Percentiles rank a stretch among this genome's conserved stretches.
Conservation (phyloP, 2,113 vertebrate species). For the Nannospalax galili region DNA sequence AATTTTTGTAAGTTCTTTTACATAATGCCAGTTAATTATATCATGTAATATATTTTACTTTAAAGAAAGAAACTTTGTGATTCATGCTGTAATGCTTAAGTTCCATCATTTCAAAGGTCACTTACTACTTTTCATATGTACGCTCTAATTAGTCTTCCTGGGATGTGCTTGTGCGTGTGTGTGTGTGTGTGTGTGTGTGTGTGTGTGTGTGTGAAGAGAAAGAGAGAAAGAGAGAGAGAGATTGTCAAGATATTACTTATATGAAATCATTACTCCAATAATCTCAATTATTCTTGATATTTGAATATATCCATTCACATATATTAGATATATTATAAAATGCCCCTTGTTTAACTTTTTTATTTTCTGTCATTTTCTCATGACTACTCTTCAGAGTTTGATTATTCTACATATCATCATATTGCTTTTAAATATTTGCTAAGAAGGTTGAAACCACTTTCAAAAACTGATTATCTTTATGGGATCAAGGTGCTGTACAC, state of each 20-base stretch:
- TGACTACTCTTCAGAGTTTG: neutral
- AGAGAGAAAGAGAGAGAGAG: too few species aligned
- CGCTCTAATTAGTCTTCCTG: neutral
- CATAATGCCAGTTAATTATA: neutral
- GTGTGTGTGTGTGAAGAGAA: too few species aligned
- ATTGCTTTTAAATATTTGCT: too few species aligned
- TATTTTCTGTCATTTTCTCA: neutral
- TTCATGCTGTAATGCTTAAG: neutral
- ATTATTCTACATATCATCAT: too few species aligned
- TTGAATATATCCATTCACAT: neutral
- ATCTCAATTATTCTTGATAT: neutral
- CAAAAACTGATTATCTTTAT: too few species aligned
- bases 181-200: neutral
- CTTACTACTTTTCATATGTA: neutral
- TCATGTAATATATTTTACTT: neutral
- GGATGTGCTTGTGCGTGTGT: neutral
- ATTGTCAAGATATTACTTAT: neutral
- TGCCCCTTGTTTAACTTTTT: neutral
- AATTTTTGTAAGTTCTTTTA: neutral
- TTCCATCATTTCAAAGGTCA: too few species aligned
- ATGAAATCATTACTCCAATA: too few species aligned
- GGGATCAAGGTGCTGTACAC: too few species aligned
- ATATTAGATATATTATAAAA: neutral
- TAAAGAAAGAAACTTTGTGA: neutral
- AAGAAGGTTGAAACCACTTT: too few species aligned